Evolutionary conservation across 2,888 invertebrate species (phyloP).

Genomic region (Abrostola tripartita): DNA sequence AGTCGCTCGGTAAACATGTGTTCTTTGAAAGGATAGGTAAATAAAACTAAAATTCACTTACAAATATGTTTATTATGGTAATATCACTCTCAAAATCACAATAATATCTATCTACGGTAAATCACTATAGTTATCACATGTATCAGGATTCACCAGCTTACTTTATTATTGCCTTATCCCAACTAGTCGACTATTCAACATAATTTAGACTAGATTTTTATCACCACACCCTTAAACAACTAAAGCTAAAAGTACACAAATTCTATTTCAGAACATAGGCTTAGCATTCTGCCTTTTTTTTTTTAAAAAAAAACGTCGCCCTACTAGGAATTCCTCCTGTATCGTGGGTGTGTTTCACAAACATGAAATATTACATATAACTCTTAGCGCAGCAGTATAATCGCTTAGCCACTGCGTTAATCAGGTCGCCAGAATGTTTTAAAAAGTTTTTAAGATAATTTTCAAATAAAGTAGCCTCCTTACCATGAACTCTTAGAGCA

Average conservation of each 20-base stretch:
- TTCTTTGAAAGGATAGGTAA: not conserved
- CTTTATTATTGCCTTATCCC: slow-evolving; percentile 7
- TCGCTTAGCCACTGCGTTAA: too few species aligned
- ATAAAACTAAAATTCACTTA: not conserved
- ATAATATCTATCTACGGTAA: slow-evolving; percentile 19
- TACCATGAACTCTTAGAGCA: too few species aligned
- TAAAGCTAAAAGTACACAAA: not conserved
- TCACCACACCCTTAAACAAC: not conserved
- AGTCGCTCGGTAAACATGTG: not conserved
- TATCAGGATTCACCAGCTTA: slow-evolving; percentile 1
- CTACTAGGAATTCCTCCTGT: too few species aligned
- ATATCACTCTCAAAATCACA: slow-evolving; percentile 53
- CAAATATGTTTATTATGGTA: slow-evolving; percentile 27
- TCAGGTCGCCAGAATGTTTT: too few species aligned
- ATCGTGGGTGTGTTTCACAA: too few species aligned
- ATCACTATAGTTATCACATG: not conserved
- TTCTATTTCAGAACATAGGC: too few species aligned
- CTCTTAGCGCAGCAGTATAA: too few species aligned
- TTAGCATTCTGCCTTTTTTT: too few species aligned
- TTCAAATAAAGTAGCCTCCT: too few species aligned
- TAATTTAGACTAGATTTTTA: slow-evolving; percentile 1
- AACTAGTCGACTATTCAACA: not conserved
- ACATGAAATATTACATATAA: too few species aligned
- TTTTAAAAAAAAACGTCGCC: too few species aligned
- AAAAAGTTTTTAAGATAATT: too few species aligned